Conservation (phyloP, 2,113 vertebrate species). For the Lycocorax pyrrhopterus region DNA sequence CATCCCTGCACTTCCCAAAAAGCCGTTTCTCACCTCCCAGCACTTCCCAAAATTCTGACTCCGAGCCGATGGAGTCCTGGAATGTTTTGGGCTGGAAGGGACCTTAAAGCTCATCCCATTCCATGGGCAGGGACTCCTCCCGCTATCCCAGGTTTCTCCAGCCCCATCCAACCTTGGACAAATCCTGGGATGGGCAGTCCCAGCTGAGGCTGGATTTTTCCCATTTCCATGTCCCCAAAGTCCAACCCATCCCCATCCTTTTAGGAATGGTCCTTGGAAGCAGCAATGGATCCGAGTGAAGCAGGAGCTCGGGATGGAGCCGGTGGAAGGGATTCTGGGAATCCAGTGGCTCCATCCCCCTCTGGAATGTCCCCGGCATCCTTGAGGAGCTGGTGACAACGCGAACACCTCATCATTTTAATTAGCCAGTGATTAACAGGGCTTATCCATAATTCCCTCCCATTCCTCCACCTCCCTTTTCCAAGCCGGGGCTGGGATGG, state of each 20-base stretch:
- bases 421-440: conserved; percentile 42
- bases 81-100: background rate
- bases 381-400: background rate
- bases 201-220: background rate
- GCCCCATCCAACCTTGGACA: fast-evolving
- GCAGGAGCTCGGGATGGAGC: fast-evolving
- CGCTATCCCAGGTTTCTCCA: background rate
- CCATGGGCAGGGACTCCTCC: background rate
- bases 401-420: conserved; percentile 9
- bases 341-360: background rate
- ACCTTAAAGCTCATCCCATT: background rate
- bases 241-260: background rate
- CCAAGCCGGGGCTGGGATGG: background rate
- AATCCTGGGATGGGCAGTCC: background rate
- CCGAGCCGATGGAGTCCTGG: background rate
- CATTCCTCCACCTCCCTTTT: background rate
- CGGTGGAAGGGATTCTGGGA: fast-evolving
- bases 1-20: background rate
- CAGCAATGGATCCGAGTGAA: fast-evolving
- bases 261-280: background rate
- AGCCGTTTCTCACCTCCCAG: background rate
- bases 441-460: conserved; percentile 11
- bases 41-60: background rate
- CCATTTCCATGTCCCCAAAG: fast-evolving
- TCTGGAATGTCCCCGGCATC: background rate